These are phyloP conservation scores for Microcebus lehilahytsara DNA, from an alignment of 2,113 vertebrate genomes.

Conservation along the genomic window DNA sequence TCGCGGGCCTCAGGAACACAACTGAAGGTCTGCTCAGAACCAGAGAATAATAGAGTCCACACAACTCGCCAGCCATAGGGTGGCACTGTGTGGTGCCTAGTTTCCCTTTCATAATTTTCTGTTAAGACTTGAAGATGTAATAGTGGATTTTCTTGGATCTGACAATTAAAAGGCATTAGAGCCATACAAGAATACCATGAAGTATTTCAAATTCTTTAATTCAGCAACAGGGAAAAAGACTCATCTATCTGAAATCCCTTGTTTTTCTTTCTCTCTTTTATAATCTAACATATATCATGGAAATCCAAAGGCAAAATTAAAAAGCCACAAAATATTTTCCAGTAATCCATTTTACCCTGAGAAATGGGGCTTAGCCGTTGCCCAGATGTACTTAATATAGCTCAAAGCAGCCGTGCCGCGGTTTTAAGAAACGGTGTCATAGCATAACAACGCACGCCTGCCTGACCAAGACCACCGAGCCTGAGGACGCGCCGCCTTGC, in stretches of 20 bases:
- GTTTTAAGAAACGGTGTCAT: background rate
- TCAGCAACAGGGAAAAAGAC: background rate
- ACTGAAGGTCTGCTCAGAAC: fast-evolving
- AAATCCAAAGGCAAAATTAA: background rate
- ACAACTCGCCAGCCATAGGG: fast-evolving
- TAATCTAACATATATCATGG: background rate
- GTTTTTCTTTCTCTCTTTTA: background rate
- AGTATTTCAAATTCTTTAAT: background rate
- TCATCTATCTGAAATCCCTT: background rate
- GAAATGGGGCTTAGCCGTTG: background rate
- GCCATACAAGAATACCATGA: background rate
- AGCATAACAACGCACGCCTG: background rate
- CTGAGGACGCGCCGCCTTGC: background rate
- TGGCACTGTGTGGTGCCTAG: fast-evolving
- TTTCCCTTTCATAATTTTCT: background rate
- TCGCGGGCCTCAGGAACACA: fast-evolving
- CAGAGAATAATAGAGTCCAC: too few species aligned
- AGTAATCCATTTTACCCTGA: background rate
- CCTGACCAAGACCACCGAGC: background rate
- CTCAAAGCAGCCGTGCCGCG: background rate
- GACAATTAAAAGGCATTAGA: background rate
- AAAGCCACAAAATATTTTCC: background rate
- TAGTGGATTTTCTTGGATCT: background rate
- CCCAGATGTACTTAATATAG: background rate
- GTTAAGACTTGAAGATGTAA: background rate